Percentiles rank a stretch among this genome's conserved stretches.
These are phyloP conservation scores for Drosophila macrospina DNA, from an alignment of 2,888 invertebrate species.

Conservation along the genomic window DNA sequence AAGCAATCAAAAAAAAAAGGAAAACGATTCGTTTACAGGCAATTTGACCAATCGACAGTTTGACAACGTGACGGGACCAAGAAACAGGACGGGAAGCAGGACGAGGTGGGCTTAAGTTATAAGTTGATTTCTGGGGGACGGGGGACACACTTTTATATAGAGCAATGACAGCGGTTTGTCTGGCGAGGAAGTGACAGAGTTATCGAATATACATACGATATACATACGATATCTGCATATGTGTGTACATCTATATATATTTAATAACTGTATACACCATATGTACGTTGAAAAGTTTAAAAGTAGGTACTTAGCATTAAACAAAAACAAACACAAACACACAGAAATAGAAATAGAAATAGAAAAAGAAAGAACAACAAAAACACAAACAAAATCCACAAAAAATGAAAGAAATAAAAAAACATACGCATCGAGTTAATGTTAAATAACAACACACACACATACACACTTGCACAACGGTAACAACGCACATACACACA, in stretches of 20 bases:
- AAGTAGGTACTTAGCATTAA: conserved; percentile 76
- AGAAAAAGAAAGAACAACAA: conserved; percentile 12
- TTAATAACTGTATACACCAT: conserved; percentile 54
- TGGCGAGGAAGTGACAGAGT: conserved; percentile 34
- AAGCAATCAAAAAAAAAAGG: background rate
- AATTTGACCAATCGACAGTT: conserved; percentile 27
- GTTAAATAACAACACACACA: conserved; percentile 46
- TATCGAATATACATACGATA: conserved; percentile 31
- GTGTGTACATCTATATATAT: conserved; percentile 40
- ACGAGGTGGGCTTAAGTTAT: conserved; percentile 49
- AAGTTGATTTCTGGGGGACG: conserved; percentile 54
- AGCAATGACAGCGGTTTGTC: conserved; percentile 31
- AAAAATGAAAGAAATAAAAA: conserved; percentile 9
- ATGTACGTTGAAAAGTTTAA: conserved; percentile 67
- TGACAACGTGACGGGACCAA: conserved; percentile 10
- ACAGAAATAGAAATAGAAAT: too few species aligned
- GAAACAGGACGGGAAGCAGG: background rate
- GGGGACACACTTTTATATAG: conserved; percentile 39
- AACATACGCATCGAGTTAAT: conserved; percentile 46
- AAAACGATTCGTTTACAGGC: conserved; percentile 5
- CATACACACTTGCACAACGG: conserved; percentile 40
- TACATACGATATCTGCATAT: conserved; percentile 28
- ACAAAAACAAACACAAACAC: conserved; percentile 33
- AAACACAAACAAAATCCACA: conserved; percentile 15
- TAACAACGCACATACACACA: conserved; percentile 61